Percentiles rank a stretch among this genome's conserved stretches.
phyloP scores from a whole-genome alignment of 2,888 invertebrate species.

The Pachliopta kotzebuea region DNA sequence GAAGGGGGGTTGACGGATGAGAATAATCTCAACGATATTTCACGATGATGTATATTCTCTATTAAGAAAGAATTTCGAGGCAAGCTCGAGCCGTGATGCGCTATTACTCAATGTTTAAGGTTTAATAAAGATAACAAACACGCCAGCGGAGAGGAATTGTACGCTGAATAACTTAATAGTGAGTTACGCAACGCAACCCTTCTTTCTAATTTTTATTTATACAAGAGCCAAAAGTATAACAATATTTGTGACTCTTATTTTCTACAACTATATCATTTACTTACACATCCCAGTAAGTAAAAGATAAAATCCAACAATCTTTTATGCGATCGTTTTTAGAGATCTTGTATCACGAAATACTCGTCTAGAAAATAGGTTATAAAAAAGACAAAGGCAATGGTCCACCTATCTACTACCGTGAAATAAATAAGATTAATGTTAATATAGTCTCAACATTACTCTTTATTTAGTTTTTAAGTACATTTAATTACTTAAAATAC shows the following conservation, averaged over 20 bases:
- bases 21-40: conserved; percentile 47
- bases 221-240: background rate
- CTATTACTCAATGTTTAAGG: conserved; percentile 42
- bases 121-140: conserved; percentile 36
- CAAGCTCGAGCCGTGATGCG: conserved; percentile 40
- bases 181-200: background rate
- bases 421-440: too few species aligned
- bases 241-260: background rate
- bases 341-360: too few species aligned
- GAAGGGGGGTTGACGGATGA: conserved; percentile 21
- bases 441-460: too few species aligned
- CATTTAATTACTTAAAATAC: conserved; percentile 5
- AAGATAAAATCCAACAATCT: too few species aligned
- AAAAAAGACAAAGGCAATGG: too few species aligned
- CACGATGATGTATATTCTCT: conserved; percentile 48
- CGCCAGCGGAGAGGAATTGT: conserved; percentile 12
- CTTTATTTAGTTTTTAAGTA: too few species aligned
- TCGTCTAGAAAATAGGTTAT: too few species aligned
- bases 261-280: background rate
- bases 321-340: too few species aligned
- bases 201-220: background rate
- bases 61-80: conserved; percentile 41
- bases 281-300: background rate
- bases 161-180: conserved; percentile 1
- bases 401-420: too few species aligned